phyloP scores from a whole-genome alignment of 1,140 invertebrate genomes.

The Lordiphosa mommai region DNA sequence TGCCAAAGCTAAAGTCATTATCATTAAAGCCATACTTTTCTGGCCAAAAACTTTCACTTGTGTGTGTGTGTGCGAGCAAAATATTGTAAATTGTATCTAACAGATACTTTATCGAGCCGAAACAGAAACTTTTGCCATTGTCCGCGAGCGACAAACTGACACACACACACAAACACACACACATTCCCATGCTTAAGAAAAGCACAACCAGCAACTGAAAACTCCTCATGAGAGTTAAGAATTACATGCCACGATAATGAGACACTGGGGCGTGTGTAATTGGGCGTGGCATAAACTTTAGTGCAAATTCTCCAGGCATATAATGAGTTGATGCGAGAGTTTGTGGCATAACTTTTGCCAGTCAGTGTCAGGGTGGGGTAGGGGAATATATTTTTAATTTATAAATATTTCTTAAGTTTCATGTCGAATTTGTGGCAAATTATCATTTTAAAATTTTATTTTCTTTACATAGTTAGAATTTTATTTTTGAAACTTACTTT shows the following conservation, averaged over 20 bases:
- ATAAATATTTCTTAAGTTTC: background rate
- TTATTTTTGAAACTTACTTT: no score
- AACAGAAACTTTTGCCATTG: slow-evolving; percentile 73
- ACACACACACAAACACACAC: slow-evolving; percentile 24
- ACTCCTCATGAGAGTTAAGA: slow-evolving; percentile 26
- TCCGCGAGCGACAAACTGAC: slow-evolving; percentile 62
- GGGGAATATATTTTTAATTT: background rate
- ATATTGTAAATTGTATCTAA: slow-evolving; percentile 76
- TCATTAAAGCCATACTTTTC: slow-evolving; percentile 74
- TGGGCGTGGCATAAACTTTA: slow-evolving; percentile 41
- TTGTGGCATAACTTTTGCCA: slow-evolving; percentile 21
- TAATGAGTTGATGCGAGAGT: slow-evolving; percentile 10
- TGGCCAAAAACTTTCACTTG: slow-evolving; percentile 59
- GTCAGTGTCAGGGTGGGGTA: no score
- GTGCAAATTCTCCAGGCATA: slow-evolving; percentile 26
- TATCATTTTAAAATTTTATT: background rate
- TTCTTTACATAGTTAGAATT: background rate
- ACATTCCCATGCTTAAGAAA: background rate
- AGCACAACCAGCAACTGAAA: background rate
- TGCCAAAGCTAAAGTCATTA: slow-evolving; percentile 68
- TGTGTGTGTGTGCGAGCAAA: slow-evolving; percentile 19
- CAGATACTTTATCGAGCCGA: slow-evolving; percentile 74
- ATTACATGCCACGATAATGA: slow-evolving; percentile 54
- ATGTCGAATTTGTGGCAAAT: background rate
- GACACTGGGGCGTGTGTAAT: slow-evolving; percentile 28